Evolutionary conservation across 2,113 vertebrate genomes (phyloP).

Genomic region (Anolis carolinensis): DNA sequence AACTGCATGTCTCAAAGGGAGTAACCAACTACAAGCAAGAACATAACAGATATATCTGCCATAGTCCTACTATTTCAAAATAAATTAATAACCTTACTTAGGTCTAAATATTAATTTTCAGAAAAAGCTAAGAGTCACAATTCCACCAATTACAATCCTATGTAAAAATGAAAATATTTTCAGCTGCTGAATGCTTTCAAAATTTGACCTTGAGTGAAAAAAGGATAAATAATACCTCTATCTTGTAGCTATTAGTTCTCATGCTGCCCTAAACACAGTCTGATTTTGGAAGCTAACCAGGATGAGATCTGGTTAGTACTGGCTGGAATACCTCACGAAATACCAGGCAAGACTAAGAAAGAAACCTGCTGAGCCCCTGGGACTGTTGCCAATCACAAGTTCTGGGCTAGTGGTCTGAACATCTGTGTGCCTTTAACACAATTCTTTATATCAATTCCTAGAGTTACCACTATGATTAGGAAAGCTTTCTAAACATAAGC

Average conservation of each 20-base stretch:
- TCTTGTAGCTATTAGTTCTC: background rate
- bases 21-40: background rate
- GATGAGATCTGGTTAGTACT: no score
- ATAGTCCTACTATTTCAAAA: background rate
- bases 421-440: background rate
- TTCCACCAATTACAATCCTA: background rate
- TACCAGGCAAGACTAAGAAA: no score
- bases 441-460: background rate
- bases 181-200: background rate
- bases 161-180: background rate
- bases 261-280: background rate
- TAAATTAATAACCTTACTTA: background rate
- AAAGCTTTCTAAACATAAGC: background rate
- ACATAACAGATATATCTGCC: background rate
- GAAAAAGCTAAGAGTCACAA: background rate
- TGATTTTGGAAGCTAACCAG: no score
- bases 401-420: background rate
- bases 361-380: no score
- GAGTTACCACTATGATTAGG: background rate
- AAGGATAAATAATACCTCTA: background rate
- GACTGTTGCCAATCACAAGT: no score
- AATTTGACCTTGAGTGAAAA: background rate
- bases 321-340: no score
- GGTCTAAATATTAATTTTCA: background rate
- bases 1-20: background rate